Percentiles rank a stretch among this genome's conserved stretches.
Conservation (phyloP, 2,797 vertebrate genomes). For the Galago senegalensis region DNA sequence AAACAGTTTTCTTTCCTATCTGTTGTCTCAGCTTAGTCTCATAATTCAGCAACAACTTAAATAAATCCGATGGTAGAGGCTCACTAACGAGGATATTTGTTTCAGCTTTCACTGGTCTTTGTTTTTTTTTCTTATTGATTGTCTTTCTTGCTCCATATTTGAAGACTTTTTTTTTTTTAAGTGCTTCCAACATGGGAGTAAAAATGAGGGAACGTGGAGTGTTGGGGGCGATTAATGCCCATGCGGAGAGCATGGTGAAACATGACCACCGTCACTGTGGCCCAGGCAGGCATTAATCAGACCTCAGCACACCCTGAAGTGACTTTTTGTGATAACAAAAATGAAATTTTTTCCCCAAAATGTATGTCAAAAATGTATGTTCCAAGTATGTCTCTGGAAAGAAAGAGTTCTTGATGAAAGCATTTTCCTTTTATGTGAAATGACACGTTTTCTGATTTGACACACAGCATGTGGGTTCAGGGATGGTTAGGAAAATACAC, state of each 20-base stretch:
- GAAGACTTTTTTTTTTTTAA: background rate
- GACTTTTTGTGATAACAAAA: constrained; percentile 81
- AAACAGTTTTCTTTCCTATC: background rate
- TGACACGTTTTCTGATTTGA: constrained; percentile 81
- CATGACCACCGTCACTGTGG: constrained; percentile 65
- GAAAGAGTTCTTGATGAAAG: constrained; percentile 76
- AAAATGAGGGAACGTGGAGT: constrained; percentile 40
- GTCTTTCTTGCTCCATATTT: background rate
- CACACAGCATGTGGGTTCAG: constrained; percentile 65
- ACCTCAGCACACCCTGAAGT: constrained; percentile 65
- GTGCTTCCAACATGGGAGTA: constrained; percentile 63
- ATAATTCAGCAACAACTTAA: constrained; percentile 6
- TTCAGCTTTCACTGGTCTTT: background rate
- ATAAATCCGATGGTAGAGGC: constrained; percentile 6
- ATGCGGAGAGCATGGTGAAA: constrained; percentile 63
- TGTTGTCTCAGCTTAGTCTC: background rate
- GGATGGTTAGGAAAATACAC: constrained; percentile 73
- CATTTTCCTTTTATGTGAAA: constrained; percentile 77
- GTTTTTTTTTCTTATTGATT: background rate
- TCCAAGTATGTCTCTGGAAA: constrained; percentile 75
- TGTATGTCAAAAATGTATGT: constrained; percentile 73
- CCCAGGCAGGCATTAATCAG: constrained; percentile 70
- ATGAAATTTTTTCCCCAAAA: constrained; percentile 61
- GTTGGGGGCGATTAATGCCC: constrained; percentile 64
- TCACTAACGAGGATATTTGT: background rate